Evolutionary conservation across 2,797 vertebrate species (phyloP), one percentile per base, ranked within the genome.

Genomic region (Galaxias olidus): DNA sequence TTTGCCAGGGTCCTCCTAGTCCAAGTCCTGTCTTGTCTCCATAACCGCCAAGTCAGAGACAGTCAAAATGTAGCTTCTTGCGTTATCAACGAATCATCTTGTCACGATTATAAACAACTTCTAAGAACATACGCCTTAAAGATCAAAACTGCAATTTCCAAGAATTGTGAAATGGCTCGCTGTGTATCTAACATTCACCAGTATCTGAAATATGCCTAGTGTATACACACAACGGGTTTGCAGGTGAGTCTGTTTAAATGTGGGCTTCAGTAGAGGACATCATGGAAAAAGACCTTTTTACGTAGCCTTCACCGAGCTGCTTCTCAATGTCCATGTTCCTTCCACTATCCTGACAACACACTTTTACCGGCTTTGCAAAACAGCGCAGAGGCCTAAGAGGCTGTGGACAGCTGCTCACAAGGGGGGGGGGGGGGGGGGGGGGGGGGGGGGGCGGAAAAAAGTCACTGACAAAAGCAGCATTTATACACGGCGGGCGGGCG

Each of bases 391-490:
- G 74, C 81, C 66, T 61, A 66, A 82, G 78, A 75, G 82, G 67
- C 78, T 79, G 81, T 61, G 71, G 88, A 88, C 89, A 88, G 84
- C 86, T 89, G 86, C 81, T 82, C 72, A 30, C 30, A 30, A 30
- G 30, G 6, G 30, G 3, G 30, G 19, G n/a, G 59, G 15, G 53
- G 46, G 46, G 4, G 8, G 46, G 8, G 4, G 8, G 46, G 46
- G 14, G 46, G 46, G 45, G 0, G 67, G 72, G 83, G 73, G 82
- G 73, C n/a, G 45, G 48, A 78, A 85, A 81, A 88, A 65, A n/a
- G n/a, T n/a, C 69, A 65, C 71, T 73, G 76, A 90, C 88, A 91
- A 90, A 30, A 90, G 90, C 87, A 72, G 88, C 86, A 85, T 91
- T 92, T 88, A 90, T 91, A 79, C 86, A 71, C 61, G 70, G 76